Percentiles rank a stretch among this genome's conserved stretches.
Conservation (phyloP, 1,140 invertebrate genomes). For the Drosophila kurseongensis region DNA sequence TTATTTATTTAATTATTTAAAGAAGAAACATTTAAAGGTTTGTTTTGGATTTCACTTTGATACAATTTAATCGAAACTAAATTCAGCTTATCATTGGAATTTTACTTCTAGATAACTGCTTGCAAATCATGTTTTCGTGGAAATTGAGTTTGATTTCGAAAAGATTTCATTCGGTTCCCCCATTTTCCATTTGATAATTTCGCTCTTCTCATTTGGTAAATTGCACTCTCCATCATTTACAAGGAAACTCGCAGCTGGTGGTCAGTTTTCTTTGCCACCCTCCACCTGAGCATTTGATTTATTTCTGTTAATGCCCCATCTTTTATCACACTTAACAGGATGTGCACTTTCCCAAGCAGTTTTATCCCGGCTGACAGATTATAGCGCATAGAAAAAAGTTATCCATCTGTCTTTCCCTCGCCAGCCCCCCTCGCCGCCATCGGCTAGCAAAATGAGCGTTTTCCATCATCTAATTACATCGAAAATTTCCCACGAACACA, state of each 20-base stretch:
- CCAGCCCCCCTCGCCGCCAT: not conserved
- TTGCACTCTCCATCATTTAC: conserved; percentile 29
- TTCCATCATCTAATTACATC: conserved; percentile 80
- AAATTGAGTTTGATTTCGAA: conserved; percentile 8
- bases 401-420: conserved; percentile 15
- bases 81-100: not conserved
- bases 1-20: conserved; percentile 80
- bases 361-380: conserved; percentile 41
- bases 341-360: conserved; percentile 44
- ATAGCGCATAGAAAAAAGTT: conserved; percentile 51
- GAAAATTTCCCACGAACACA: conserved; percentile 58
- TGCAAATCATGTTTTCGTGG: not conserved
- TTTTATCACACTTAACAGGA: conserved; percentile 64
- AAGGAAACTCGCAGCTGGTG: conserved; percentile 57
- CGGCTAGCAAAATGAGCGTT: conserved; percentile 44
- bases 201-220: conserved; percentile 44
- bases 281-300: conserved; percentile 61
- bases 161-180: not conserved
- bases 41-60: conserved; percentile 8
- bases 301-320: conserved; percentile 61
- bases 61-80: not conserved
- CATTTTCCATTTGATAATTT: conserved; percentile 21
- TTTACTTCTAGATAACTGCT: not conserved
- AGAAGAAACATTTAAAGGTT: conserved; percentile 7
- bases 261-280: conserved; percentile 38